These are phyloP conservation scores for Macrotis lagotis DNA, from an alignment of 2,113 vertebrate species.

Conservation along the genomic window DNA sequence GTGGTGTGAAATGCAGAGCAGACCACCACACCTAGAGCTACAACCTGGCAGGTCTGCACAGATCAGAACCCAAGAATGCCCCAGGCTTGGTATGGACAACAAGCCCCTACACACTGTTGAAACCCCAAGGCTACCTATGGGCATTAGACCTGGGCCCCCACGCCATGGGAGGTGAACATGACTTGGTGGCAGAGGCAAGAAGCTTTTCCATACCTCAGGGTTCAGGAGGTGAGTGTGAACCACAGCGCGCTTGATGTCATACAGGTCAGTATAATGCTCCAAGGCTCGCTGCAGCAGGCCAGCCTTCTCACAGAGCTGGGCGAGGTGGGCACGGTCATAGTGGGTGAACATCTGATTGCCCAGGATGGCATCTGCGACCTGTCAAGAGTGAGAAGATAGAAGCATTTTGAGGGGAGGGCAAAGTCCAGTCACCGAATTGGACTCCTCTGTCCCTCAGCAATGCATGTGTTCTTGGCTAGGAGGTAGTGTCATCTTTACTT, in stretches of 20 bases:
- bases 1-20: neutral
- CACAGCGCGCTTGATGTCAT: slow-evolving; percentile 93
- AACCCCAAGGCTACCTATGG: too few relatives aligned
- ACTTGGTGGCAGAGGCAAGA: neutral
- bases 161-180: too few relatives aligned
- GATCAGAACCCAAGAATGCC: neutral
- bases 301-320: slow-evolving; percentile 95
- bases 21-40: neutral
- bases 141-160: neutral
- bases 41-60: neutral
- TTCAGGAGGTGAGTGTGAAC: slow-evolving; percentile 95
- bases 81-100: neutral
- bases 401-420: accelerated
- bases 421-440: too few relatives aligned
- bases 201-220: slow-evolving; percentile 84
- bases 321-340: slow-evolving; percentile 92
- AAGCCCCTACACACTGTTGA: neutral
- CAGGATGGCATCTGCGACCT: slow-evolving; percentile 96
- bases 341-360: slow-evolving; percentile 97
- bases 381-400: slow-evolving; percentile 22
- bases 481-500: too few relatives aligned
- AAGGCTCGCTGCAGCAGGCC: slow-evolving; percentile 92
- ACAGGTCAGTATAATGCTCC: slow-evolving; percentile 93
- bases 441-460: too few relatives aligned
- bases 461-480: too few relatives aligned